These are phyloP conservation scores for Catharus fuscescens DNA, from an alignment of 2,113 vertebrate species.

Conservation along the genomic window DNA sequence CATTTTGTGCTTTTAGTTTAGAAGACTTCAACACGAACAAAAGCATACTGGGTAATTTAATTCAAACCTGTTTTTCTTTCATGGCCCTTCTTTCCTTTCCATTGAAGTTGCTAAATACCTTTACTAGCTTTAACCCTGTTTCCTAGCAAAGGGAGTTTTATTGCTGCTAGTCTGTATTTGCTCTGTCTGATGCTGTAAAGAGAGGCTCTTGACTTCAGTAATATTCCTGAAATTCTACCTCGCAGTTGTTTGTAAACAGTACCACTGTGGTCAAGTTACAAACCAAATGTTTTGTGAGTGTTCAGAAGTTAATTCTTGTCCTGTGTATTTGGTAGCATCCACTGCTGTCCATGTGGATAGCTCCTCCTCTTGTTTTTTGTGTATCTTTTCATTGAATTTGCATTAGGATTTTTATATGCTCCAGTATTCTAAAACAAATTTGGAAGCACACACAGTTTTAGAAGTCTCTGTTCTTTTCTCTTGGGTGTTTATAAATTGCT, in stretches of 20 bases:
- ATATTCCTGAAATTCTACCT: background rate
- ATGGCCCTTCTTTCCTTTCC: background rate
- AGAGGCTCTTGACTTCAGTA: background rate
- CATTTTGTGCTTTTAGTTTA: background rate
- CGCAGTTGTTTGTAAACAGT: conserved; percentile 2
- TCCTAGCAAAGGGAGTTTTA: background rate
- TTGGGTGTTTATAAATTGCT: background rate
- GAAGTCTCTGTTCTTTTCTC: background rate
- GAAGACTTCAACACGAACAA: background rate
- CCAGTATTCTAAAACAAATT: background rate
- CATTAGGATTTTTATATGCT: background rate
- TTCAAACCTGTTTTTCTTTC: background rate
- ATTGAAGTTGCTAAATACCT: background rate
- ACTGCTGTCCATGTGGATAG: background rate
- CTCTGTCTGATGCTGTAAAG: background rate
- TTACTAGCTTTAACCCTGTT: background rate
- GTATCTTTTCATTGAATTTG: background rate
- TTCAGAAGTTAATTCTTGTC: background rate
- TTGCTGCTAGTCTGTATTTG: background rate
- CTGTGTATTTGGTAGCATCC: background rate
- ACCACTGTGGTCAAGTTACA: background rate
- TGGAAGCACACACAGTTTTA: background rate
- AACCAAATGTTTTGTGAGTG: background rate
- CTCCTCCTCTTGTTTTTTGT: background rate
- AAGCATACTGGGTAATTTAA: background rate